phyloP scores from a whole-genome alignment of 1,140 invertebrate genomes.

The Xylocopa sonorina region DNA sequence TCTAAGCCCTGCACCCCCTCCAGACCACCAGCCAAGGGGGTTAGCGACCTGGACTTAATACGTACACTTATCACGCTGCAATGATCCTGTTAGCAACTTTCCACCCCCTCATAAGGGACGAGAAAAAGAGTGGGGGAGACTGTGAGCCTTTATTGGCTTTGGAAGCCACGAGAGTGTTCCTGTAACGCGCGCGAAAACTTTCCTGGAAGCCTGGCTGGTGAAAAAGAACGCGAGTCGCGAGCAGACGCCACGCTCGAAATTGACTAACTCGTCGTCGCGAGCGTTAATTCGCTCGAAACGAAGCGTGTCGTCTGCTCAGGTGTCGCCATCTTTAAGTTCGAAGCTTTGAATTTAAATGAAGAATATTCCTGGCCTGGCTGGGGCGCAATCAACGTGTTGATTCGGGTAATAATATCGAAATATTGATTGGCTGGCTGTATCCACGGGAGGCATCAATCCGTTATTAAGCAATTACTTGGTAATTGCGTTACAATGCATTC shows the following conservation, averaged over 20 bases:
- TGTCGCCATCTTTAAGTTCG: too few species aligned
- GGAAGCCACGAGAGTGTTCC: conserved; percentile 72
- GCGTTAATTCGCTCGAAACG: conserved; percentile 12
- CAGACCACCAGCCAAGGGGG: conserved; percentile 48
- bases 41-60: conserved; percentile 76
- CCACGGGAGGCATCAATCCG: background rate
- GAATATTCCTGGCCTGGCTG: too few species aligned
- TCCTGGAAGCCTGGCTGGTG: conserved; percentile 5
- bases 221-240: conserved; percentile 8
- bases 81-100: conserved; percentile 79
- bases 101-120: conserved; percentile 36
- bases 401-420: background rate
- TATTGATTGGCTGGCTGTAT: too few species aligned
- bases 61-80: conserved; percentile 78
- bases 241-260: conserved; percentile 4
- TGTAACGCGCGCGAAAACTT: conserved; percentile 43
- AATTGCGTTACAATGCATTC: background rate
- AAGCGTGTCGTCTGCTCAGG: too few species aligned
- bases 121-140: conserved; percentile 71
- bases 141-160: conserved; percentile 77
- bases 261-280: background rate
- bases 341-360: conserved; percentile 16
- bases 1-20: conserved; percentile 57
- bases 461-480: background rate
- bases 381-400: background rate